phyloP scores from a whole-genome alignment of 2,113 vertebrate species.

The Bettongia penicillata region DNA sequence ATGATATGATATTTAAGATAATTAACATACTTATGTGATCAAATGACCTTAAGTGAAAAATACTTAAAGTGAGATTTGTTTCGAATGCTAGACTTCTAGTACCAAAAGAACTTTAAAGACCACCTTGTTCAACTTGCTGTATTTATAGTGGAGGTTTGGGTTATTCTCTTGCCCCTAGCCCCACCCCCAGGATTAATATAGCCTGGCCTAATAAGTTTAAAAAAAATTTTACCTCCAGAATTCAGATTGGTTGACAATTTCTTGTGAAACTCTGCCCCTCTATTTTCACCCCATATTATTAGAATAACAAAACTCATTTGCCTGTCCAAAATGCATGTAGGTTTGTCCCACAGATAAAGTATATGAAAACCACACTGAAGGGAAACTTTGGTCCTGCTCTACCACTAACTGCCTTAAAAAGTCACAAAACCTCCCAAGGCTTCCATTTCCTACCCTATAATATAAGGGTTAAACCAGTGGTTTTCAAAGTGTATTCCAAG shows the following conservation, averaged over 20 bases:
- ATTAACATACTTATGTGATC: not conserved
- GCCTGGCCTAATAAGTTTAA: conserved; percentile 14
- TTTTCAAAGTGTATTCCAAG: too few relatives aligned
- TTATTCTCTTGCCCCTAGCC: conserved; percentile 28
- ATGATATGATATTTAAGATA: not conserved
- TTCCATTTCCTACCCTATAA: too few relatives aligned
- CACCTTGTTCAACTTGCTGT: not conserved
- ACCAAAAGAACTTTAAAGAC: not conserved
- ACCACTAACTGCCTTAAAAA: not conserved
- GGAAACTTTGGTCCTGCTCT: not conserved
- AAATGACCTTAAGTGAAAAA: too few relatives aligned
- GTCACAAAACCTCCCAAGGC: too few relatives aligned
- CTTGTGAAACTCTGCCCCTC: not conserved
- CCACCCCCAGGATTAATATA: not conserved
- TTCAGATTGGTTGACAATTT: conserved; percentile 5
- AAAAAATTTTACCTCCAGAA: conserved; percentile 31
- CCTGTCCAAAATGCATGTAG: not conserved
- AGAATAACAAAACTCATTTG: conserved; percentile 18
- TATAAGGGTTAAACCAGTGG: too few relatives aligned
- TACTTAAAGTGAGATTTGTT: not conserved
- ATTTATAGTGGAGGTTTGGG: conserved; percentile 46
- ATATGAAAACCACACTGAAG: conserved; percentile 33
- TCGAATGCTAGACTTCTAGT: conserved; percentile 12
- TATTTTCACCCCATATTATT: not conserved
- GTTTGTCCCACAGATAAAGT: conserved; percentile 19